Evolutionary conservation across 2,888 invertebrate genomes (phyloP).

Genomic region (Microdon myrmicae): DNA sequence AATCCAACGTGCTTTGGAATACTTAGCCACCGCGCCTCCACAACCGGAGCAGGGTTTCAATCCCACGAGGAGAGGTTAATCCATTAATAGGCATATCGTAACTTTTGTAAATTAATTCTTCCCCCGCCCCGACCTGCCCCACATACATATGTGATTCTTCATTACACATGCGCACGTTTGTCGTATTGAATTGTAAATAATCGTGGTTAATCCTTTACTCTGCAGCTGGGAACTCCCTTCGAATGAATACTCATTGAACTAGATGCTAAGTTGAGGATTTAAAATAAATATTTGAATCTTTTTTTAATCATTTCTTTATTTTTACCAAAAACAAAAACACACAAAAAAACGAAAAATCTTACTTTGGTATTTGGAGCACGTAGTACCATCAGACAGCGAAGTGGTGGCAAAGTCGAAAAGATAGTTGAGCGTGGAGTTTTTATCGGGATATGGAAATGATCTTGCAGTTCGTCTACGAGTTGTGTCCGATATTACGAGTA

Average conservation of each 20-base stretch:
- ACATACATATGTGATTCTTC: constrained; percentile 23
- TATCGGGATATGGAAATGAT: no score
- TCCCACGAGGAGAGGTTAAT: constrained; percentile 58
- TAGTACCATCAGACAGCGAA: no score
- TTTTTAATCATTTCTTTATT: constrained; percentile 14
- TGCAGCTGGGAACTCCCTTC: constrained; percentile 24
- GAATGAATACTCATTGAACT: constrained; percentile 40
- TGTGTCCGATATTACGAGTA: no score
- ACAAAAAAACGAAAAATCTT: no score
- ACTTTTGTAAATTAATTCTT: constrained; percentile 14
- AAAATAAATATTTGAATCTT: constrained; percentile 35
- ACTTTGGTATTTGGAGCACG: no score
- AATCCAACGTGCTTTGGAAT: constrained; percentile 75
- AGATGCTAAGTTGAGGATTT: constrained; percentile 33
- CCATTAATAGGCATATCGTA: not conserved
- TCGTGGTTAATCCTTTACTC: constrained; percentile 31
- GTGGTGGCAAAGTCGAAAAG: no score
- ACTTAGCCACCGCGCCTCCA: constrained; percentile 74
- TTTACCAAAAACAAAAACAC: not conserved
- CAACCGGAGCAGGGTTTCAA: constrained; percentile 55
- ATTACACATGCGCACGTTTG: constrained; percentile 25
- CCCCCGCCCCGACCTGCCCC: constrained; percentile 1
- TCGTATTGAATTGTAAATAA: constrained; percentile 48
- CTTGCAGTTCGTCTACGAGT: no score
- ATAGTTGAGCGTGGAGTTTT: no score